Evolutionary conservation across 2,888 invertebrate species (phyloP).

Genomic region (Actias luna): DNA sequence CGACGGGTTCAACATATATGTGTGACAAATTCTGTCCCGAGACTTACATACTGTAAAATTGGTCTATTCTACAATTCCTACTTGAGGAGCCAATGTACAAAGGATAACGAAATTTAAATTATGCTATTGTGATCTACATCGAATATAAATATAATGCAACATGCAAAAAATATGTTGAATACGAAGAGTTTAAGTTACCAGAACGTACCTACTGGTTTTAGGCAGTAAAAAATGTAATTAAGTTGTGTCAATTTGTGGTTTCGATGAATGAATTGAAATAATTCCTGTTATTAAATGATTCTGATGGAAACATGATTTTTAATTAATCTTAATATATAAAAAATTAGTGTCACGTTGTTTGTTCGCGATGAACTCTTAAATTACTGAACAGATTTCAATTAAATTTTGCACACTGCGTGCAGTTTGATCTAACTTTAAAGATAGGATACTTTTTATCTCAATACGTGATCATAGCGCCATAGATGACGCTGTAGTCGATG

Average conservation of each 20-base stretch:
- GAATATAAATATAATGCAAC: neutral
- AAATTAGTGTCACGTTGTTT: too few relatives aligned
- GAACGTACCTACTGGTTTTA: neutral
- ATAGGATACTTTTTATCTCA: too few relatives aligned
- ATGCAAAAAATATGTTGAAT: neutral
- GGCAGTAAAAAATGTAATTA: neutral
- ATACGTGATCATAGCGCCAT: too few relatives aligned
- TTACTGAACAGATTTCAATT: too few relatives aligned
- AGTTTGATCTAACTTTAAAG: too few relatives aligned
- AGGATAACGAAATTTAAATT: neutral
- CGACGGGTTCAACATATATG: conserved; percentile 61
- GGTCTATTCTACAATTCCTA: conserved; percentile 20
- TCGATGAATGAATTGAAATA: neutral
- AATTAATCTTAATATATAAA: too few relatives aligned
- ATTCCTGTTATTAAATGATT: neutral
- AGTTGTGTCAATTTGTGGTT: neutral
- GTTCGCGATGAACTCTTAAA: too few relatives aligned
- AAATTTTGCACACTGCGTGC: too few relatives aligned
- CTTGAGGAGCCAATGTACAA: neutral
- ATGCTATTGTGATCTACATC: neutral
- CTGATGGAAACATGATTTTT: neutral
- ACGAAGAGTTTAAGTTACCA: neutral
- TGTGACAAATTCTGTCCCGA: conserved; percentile 45
- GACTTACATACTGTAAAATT: conserved; percentile 23
- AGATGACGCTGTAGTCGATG: too few relatives aligned